These are phyloP conservation scores for Apodemia mormo DNA, from an alignment of 2,888 invertebrate species.

Conservation along the genomic window DNA sequence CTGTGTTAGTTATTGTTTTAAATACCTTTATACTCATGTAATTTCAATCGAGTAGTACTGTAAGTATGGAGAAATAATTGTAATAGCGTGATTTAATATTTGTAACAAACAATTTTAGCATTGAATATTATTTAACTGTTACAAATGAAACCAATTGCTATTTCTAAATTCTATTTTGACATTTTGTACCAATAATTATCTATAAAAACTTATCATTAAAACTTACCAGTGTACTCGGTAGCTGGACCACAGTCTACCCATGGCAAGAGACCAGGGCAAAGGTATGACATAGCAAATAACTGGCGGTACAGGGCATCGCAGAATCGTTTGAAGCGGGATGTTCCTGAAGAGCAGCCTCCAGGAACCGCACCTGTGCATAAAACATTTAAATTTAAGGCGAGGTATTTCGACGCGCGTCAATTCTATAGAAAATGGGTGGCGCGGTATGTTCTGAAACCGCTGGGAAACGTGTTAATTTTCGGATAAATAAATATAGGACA, in stretches of 20 bases:
- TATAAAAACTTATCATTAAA: neutral
- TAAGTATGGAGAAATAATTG: too few species aligned
- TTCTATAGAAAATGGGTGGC: too few species aligned
- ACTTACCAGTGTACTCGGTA: conserved; percentile 87
- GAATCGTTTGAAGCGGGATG: conserved; percentile 80
- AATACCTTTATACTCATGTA: too few species aligned
- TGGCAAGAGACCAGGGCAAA: conserved; percentile 93
- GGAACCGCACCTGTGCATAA: conserved; percentile 51
- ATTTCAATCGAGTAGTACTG: too few species aligned
- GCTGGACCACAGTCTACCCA: conserved; percentile 95
- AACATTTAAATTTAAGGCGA: neutral
- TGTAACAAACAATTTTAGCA: too few species aligned
- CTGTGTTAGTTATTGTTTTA: too few species aligned
- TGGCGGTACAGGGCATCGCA: conserved; percentile 83
- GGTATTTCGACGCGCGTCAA: too few species aligned
- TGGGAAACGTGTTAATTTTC: too few species aligned
- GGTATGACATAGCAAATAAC: conserved; percentile 88
- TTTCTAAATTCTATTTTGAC: neutral
- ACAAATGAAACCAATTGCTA: neutral
- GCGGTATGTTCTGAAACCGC: too few species aligned
- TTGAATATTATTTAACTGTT: too few species aligned
- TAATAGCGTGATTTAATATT: too few species aligned
- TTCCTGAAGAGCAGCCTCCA: conserved; percentile 53
- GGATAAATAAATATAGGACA: too few species aligned
- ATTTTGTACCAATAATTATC: neutral